A percentile compares a stretch with the other conserved stretches of the same genome.
Evolutionary conservation across 2,797 vertebrate genomes (phyloP).

Genomic region (Phaenicophaeus curvirostris): DNA sequence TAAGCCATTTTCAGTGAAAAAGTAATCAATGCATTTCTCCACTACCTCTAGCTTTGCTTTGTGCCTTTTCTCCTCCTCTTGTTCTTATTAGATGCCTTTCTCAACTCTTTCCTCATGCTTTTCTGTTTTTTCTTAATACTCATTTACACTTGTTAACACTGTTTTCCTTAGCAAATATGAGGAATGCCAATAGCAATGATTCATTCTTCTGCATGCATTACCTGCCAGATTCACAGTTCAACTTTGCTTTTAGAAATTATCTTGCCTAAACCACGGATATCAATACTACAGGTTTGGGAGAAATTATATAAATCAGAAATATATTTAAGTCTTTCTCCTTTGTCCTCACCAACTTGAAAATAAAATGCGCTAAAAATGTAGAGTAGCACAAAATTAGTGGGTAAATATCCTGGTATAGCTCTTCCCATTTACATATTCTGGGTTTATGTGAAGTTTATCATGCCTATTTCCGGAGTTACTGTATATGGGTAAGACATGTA

Average conservation of each 20-base stretch:
- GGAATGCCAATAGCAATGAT: not conserved
- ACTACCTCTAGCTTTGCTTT: not conserved
- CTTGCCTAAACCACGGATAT: not conserved
- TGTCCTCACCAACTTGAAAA: not conserved
- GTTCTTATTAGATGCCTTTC: not conserved
- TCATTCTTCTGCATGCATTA: not conserved
- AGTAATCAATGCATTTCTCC: not conserved
- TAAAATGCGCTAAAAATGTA: not conserved
- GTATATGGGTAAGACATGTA: not conserved
- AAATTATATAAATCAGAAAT: not conserved
- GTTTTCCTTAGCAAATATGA: not conserved
- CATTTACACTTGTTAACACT: not conserved
- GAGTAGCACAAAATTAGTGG: not conserved
- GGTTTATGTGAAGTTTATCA: slow-evolving; percentile 31
- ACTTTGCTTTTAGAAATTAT: not conserved
- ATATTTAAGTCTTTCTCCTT: not conserved
- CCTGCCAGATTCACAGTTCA: not conserved
- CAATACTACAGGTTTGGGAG: not conserved
- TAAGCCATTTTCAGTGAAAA: not conserved
- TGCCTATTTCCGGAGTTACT: not conserved
- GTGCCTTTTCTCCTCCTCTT: not conserved
- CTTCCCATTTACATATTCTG: not conserved
- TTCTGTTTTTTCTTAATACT: not conserved
- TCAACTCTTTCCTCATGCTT: not conserved
- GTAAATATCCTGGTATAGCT: not conserved